phyloP scores from a whole-genome alignment of 2,888 invertebrate species.

The Liposcelis brunnea region DNA sequence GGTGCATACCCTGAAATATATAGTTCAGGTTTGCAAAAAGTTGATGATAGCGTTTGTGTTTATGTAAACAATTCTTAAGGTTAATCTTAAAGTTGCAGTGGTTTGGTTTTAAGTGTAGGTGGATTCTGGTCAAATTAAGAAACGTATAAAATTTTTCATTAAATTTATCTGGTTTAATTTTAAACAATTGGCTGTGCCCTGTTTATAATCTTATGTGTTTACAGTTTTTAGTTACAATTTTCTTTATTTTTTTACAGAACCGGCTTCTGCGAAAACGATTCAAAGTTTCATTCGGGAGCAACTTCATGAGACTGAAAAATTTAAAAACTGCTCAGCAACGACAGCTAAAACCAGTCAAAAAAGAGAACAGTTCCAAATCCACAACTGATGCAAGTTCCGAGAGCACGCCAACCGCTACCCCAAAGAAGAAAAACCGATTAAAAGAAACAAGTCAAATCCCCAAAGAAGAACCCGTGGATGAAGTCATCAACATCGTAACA shows the following conservation, averaged over 20 bases:
- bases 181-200: too few relatives aligned
- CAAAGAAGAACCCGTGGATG: background rate
- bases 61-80: too few relatives aligned
- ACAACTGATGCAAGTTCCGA: background rate
- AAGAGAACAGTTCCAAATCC: background rate
- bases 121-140: too few relatives aligned
- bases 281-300: conserved; percentile 14
- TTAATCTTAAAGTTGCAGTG: too few relatives aligned
- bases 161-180: too few relatives aligned
- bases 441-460: background rate
- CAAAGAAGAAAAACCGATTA: background rate
- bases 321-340: background rate
- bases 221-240: too few relatives aligned
- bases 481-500: background rate
- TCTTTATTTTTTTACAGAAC: conserved; percentile 15
- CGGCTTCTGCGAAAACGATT: conserved; percentile 18
- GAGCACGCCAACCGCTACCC: background rate
- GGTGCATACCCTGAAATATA: too few relatives aligned
- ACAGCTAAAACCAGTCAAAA: background rate
- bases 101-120: too few relatives aligned
- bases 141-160: too few relatives aligned
- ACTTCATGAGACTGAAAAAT: conserved; percentile 1
- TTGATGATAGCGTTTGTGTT: too few relatives aligned
- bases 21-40: too few relatives aligned
- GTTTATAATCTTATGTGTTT: too few relatives aligned